These are phyloP conservation scores for Aphidius colemani DNA, from an alignment of 2,888 invertebrate species.

Conservation along the genomic window DNA sequence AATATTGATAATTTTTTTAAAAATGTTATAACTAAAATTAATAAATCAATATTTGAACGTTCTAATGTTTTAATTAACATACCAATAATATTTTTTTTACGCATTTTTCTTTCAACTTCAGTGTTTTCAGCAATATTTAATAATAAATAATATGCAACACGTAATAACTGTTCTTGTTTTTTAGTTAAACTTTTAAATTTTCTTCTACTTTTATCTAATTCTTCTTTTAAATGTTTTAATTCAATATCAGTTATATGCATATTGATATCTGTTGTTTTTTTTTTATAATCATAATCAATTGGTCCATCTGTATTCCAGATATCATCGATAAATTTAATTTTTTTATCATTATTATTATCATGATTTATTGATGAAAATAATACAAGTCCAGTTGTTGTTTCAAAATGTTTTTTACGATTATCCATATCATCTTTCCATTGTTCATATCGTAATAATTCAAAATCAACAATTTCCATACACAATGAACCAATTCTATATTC, in stretches of 20 bases:
- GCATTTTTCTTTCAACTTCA: constrained; percentile 96
- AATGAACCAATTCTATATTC: constrained; percentile 97
- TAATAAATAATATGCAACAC: constrained; percentile 90
- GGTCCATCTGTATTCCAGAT: constrained; percentile 55
- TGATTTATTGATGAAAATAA: constrained; percentile 45
- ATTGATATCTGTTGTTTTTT: constrained; percentile 45
- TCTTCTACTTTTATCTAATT: constrained; percentile 77
- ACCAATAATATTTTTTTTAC: constrained; percentile 87
- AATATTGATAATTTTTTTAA: constrained; percentile 94
- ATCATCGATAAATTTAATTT: constrained; percentile 51
- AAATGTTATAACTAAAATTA: constrained; percentile 90
- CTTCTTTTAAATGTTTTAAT: constrained; percentile 65
- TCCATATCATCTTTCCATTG: constrained; percentile 84
- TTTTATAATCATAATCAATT: constrained; percentile 52
- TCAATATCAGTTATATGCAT: constrained; percentile 46
- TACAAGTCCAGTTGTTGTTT: constrained; percentile 56
- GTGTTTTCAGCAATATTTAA: constrained; percentile 95
- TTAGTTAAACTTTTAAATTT: constrained; percentile 81
- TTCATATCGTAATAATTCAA: constrained; percentile 90
- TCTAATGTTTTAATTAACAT: constrained; percentile 88
- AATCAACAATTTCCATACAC: constrained; percentile 95
- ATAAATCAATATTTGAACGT: constrained; percentile 85
- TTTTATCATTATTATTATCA: constrained; percentile 49
- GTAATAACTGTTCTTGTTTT: constrained; percentile 90
- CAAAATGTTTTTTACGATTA: constrained; percentile 61